Conservation (phyloP, 1,140 invertebrate genomes). For the Arctopsyche grandis region DNA sequence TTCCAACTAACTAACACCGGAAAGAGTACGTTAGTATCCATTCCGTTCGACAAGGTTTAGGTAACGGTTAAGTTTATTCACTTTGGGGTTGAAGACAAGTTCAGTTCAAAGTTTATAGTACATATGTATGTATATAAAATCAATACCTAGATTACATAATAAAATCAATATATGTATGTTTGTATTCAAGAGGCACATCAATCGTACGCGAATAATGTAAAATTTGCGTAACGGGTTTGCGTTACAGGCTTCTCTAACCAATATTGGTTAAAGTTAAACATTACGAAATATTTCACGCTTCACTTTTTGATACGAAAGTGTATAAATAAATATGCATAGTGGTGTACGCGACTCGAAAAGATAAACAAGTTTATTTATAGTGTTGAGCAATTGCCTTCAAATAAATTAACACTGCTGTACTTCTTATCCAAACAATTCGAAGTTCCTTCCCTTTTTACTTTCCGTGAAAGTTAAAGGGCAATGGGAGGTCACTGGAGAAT, state of each 20-base stretch:
- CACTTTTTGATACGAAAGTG: not conserved
- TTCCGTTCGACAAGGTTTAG: not conserved
- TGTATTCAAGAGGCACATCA: too few species aligned
- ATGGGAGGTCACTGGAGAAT: too few species aligned
- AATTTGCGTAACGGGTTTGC: constrained; percentile 13
- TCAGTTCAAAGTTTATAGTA: too few species aligned
- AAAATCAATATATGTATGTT: too few species aligned
- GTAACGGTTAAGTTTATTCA: constrained; percentile 8
- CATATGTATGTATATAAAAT: too few species aligned
- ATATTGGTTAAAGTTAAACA: constrained; percentile 13
- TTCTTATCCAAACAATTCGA: too few species aligned
- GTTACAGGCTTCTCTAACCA: not conserved
- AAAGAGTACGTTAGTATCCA: too few species aligned
- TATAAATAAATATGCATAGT: not conserved
- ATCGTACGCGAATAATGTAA: not conserved
- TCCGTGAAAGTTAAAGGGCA: not conserved
- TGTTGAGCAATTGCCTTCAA: not conserved
- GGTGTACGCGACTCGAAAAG: not conserved
- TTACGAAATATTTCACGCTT: constrained; percentile 11
- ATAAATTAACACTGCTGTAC: too few species aligned
- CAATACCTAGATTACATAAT: too few species aligned
- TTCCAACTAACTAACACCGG: too few species aligned
- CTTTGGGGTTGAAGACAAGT: not conserved
- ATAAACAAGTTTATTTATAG: not conserved
- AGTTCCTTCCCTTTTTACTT: too few species aligned